phyloP scores from a whole-genome alignment of 1,140 invertebrate species.

The Atta cephalotes region DNA sequence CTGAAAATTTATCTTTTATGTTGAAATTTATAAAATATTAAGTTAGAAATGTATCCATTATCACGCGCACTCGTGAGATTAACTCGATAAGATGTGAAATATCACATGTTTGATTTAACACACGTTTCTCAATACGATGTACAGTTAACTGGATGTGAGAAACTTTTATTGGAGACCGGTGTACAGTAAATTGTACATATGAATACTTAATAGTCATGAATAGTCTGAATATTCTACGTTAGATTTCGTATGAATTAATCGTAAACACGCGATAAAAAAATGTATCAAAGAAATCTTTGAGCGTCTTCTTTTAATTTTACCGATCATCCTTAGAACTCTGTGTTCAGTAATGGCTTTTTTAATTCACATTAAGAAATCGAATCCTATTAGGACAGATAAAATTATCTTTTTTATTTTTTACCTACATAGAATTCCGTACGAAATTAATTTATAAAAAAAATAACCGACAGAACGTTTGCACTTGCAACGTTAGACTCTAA shows the following conservation, averaged over 20 bases:
- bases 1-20: background rate
- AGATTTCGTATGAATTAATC: background rate
- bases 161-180: constrained; percentile 4
- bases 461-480: background rate
- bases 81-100: constrained; percentile 19
- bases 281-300: background rate
- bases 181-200: background rate
- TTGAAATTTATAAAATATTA: constrained; percentile 9
- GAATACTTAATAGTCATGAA: background rate
- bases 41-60: constrained; percentile 13
- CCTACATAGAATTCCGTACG: background rate
- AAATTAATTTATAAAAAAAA: background rate
- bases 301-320: background rate
- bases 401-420: background rate
- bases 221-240: background rate
- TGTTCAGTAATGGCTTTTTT: background rate
- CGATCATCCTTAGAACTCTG: background rate
- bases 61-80: constrained; percentile 5
- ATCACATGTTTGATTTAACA: constrained; percentile 1
- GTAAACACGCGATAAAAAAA: background rate
- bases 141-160: constrained; percentile 1
- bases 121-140: background rate
- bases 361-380: background rate
- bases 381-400: background rate
- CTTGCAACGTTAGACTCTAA: background rate